A percentile compares a stretch with the other conserved stretches of the same genome.
phyloP scores from a whole-genome alignment of 1,140 invertebrate species.

The Drosophila seguyi region DNA sequence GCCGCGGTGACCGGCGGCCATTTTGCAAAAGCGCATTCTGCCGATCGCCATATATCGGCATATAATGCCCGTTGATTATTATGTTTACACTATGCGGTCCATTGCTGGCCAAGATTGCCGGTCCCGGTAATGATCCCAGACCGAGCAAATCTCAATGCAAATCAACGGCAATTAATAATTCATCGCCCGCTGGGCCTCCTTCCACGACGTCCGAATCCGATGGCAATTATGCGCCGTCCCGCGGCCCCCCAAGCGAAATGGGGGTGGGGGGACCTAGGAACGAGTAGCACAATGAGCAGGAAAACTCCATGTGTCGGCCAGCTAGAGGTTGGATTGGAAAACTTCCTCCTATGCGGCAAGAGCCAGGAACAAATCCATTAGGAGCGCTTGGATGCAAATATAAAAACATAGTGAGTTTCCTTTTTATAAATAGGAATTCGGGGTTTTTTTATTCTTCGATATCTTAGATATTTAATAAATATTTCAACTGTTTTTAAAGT shows the following conservation, averaged over 20 bases:
- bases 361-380: background rate
- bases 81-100: conserved; percentile 67
- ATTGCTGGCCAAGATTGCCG: conserved; percentile 43
- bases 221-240: conserved; percentile 63
- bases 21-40: conserved; percentile 70
- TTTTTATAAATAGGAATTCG: no score
- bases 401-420: background rate
- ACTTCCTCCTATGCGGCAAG: background rate
- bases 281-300: conserved; percentile 26
- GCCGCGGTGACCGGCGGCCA: conserved; percentile 73
- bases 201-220: conserved; percentile 55
- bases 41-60: conserved; percentile 68
- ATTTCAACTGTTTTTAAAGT: background rate
- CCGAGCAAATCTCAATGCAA: conserved; percentile 75
- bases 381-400: background rate
- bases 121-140: conserved; percentile 60
- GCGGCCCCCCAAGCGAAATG: background rate
- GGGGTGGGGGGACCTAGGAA: conserved; percentile 10
- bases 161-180: conserved; percentile 83
- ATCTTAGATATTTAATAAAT: no score
- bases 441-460: background rate
- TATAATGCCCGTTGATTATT: conserved; percentile 79
- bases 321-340: conserved; percentile 30
- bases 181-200: conserved; percentile 72
- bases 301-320: conserved; percentile 19